These are phyloP conservation scores for Agrypnia vestita DNA, from an alignment of 1,140 invertebrate species.

Conservation along the genomic window DNA sequence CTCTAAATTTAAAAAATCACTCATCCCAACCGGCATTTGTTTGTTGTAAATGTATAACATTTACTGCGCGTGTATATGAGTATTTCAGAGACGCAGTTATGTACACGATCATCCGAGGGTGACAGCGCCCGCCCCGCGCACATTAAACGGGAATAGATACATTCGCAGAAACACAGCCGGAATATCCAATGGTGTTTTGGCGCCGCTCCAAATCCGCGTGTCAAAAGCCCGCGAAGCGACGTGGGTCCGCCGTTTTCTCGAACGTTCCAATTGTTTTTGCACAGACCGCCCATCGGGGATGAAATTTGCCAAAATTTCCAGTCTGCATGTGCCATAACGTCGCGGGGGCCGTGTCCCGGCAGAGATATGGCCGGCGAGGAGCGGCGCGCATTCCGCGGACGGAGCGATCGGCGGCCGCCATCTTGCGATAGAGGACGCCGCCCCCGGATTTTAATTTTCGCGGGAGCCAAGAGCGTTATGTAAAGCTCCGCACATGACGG, in stretches of 20 bases:
- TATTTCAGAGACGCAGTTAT: not conserved
- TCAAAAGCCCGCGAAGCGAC: not conserved
- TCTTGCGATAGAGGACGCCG: constrained; percentile 8
- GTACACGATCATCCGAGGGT: no score
- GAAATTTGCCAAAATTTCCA: constrained; percentile 25
- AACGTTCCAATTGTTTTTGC: constrained; percentile 34
- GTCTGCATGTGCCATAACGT: constrained; percentile 32
- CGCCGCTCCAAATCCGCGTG: constrained; percentile 11
- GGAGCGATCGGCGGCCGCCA: not conserved
- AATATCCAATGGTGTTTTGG: constrained; percentile 7
- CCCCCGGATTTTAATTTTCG: not conserved
- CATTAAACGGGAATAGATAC: not conserved
- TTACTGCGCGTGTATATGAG: not conserved
- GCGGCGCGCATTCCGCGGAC: not conserved
- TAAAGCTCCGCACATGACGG: not conserved
- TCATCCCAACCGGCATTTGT: no score
- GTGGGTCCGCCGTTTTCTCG: constrained; percentile 23
- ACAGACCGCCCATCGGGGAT: constrained; percentile 13
- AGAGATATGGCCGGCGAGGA: constrained; percentile 3
- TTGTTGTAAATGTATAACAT: no score
- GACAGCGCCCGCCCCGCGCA: not conserved
- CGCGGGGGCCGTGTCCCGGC: constrained; percentile 13
- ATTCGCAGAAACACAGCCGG: constrained; percentile 19
- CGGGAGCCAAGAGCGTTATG: not conserved
- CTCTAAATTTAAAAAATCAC: no score